Base-by-base conservation (phyloP, 1,140 invertebrate genomes). In the Heliconius himera region DNA sequence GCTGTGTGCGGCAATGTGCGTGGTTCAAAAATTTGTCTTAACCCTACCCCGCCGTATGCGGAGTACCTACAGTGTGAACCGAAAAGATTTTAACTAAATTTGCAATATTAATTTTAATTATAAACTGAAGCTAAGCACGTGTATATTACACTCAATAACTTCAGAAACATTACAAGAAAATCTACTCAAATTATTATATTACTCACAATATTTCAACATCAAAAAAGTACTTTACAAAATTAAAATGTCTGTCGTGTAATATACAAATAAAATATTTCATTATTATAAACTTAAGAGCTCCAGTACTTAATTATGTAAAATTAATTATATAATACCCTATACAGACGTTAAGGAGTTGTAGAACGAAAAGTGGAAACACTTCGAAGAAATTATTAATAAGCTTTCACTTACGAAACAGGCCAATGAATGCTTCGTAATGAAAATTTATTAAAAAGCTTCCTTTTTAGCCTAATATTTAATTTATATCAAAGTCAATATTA, bases 371-470 rank as follows among this genome's bases (percentile, higher is more conserved):
- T 70, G 46, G 41, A 71, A 33, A 49, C 51, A 26, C 66, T 71
- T 41, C 29, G 11, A 33, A 9, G 36, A 74, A 78, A 74, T 56
- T 74, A 79, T 79, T 74, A 75, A 74, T 41, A 75, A 33, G 22
- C 56, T 71, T 74, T 71, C 41, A 70, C n/a, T 75, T 33, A 29
- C 36, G 51, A 79, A 74, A 79, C 74, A 22, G 51, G 33, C 29
- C 56, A 29, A 74, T 78, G 18, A 41, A 74, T 78, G 38, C 70
- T 78, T 74, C 22, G 54, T 78, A 66, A 78, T 74, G 54, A 70
- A 74, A 78, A 66, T 78, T 49, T 77, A 77, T 77, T 73, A 77
- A 81, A 56, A 73, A 70, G 79, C 71, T 33, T 76, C 71, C 74
- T 36, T n/a, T n/a, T n/a, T 70, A 74, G 29, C 74, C 71, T 76